Percentiles rank a stretch among this genome's conserved stretches.
These are phyloP conservation scores for Hyphantria cunea DNA, from an alignment of 1,140 invertebrate genomes.

Conservation along the genomic window DNA sequence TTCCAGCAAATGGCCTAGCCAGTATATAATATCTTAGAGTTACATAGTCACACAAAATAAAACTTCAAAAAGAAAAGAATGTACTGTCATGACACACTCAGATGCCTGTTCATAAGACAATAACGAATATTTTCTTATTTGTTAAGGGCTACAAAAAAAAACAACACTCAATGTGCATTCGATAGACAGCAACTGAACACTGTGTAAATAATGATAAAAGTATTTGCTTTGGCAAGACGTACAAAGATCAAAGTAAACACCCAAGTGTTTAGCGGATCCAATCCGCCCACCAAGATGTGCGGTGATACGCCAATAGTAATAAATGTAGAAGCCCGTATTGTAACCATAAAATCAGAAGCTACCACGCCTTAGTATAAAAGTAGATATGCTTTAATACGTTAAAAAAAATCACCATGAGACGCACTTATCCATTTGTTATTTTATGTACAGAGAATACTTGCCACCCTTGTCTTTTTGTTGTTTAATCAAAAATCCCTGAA, in stretches of 20 bases:
- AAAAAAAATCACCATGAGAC: not conserved
- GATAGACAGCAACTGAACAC: constrained; percentile 63
- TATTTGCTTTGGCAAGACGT: constrained; percentile 70
- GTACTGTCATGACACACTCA: not conserved
- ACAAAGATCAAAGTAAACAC: constrained; percentile 77
- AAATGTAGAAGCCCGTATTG: constrained; percentile 16
- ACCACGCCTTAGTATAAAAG: constrained; percentile 17
- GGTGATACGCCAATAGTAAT: constrained; percentile 46
- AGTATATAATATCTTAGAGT: no score
- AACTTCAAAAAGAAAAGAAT: no score
- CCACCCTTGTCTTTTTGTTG: no score
- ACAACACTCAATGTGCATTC: constrained; percentile 51
- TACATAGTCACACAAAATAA: no score
- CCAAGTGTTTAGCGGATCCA: no score
- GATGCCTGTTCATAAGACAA: constrained; percentile 31
- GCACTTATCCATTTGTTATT: not conserved
- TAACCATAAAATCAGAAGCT: constrained; percentile 10
- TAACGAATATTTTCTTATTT: constrained; percentile 44
- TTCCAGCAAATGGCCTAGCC: no score
- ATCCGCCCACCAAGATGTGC: constrained; percentile 57
- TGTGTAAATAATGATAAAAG: constrained; percentile 77
- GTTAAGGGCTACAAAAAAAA: constrained; percentile 42
- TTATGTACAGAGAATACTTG: not conserved
- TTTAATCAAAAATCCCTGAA: no score
- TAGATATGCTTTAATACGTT: not conserved